Evolutionary conservation across 2,888 invertebrate genomes (phyloP).

Genomic region (Drosophila monieri): DNA sequence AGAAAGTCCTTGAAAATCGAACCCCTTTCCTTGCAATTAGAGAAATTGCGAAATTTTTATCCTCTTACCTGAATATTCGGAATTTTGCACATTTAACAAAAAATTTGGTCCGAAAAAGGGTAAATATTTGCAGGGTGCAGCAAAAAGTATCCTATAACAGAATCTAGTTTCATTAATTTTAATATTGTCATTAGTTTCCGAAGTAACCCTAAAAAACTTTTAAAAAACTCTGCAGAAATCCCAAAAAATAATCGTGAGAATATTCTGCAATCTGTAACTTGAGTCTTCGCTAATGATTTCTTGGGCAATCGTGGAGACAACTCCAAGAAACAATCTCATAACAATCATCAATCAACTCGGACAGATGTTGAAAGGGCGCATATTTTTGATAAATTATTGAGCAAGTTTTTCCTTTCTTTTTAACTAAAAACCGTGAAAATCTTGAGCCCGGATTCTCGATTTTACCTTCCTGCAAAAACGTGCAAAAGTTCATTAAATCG

Average conservation of each 20-base stretch:
- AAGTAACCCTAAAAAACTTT: constrained; percentile 24
- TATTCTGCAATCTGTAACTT: constrained; percentile 57
- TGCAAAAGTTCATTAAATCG: constrained; percentile 55
- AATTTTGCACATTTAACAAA: constrained; percentile 43
- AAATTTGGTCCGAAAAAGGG: constrained; percentile 55
- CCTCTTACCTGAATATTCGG: constrained; percentile 58
- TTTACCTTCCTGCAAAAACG: constrained; percentile 31
- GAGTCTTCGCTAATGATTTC: constrained; percentile 65
- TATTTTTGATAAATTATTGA: constrained; percentile 70
- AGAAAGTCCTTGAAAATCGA: constrained; percentile 35
- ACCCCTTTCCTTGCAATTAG: constrained; percentile 44
- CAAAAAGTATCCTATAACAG: constrained; percentile 58
- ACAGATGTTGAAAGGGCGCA: constrained; percentile 63
- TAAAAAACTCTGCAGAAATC: constrained; percentile 24
- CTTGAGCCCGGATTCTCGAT: constrained; percentile 23
- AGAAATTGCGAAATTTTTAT: constrained; percentile 13
- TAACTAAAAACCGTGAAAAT: constrained; percentile 57
- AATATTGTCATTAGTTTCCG: constrained; percentile 80
- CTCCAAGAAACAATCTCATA: constrained; percentile 39
- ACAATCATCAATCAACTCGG: constrained; percentile 68
- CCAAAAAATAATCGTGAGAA: constrained; percentile 70
- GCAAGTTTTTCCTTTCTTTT: constrained; percentile 46
- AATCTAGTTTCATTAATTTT: constrained; percentile 80
- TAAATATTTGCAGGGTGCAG: constrained; percentile 55
- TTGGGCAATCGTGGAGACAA: constrained; percentile 20